These are phyloP conservation scores for Melipona bicolor DNA, from an alignment of 2,888 invertebrate species.

Conservation along the genomic window DNA sequence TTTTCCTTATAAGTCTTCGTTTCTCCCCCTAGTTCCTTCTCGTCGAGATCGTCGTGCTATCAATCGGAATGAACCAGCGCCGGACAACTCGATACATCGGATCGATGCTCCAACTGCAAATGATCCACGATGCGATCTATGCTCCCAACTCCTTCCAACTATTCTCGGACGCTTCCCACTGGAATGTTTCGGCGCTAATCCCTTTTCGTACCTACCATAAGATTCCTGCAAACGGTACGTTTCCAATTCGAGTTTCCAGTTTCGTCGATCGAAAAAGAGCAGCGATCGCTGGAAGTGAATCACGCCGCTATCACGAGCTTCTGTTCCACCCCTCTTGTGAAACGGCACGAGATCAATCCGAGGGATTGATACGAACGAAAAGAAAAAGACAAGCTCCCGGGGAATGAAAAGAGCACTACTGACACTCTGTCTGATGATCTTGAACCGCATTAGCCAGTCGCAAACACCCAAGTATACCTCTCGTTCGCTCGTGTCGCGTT, in stretches of 20 bases:
- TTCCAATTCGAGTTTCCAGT: background rate
- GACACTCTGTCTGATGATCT: conserved; percentile 51
- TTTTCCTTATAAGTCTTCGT: conserved; percentile 20
- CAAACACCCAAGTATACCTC: conserved; percentile 49
- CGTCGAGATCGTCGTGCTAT: background rate
- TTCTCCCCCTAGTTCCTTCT: background rate
- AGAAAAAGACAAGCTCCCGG: background rate
- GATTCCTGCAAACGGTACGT: background rate
- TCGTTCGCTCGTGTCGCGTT: conserved; percentile 66
- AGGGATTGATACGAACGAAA: background rate
- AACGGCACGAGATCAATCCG: too few relatives aligned
- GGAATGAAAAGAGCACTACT: conserved; percentile 31
- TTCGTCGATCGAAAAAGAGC: background rate
- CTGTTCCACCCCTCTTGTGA: background rate
- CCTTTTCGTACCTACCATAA: background rate
- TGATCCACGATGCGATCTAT: background rate
- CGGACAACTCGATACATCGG: background rate
- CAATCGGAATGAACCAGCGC: too few relatives aligned
- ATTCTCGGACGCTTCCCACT: background rate
- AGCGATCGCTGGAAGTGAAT: background rate
- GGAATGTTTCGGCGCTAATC: background rate
- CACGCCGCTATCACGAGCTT: background rate
- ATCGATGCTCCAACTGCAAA: background rate
- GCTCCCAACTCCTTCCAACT: background rate
- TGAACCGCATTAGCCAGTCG: conserved; percentile 39